Base-by-base conservation (phyloP, 2,888 invertebrate species). In the Hybos culiciformis region DNA sequence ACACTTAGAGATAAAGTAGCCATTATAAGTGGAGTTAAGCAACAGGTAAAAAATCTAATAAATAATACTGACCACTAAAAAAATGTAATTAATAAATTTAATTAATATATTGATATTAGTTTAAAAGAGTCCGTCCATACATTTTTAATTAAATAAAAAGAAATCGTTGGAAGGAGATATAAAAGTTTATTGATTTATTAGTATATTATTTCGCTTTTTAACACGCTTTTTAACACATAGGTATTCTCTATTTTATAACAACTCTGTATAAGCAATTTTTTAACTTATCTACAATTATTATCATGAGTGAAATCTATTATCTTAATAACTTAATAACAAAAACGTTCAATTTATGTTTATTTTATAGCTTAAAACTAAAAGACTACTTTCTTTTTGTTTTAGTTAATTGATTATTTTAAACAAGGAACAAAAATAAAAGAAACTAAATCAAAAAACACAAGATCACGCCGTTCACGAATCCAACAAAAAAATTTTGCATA, bases 1-100 rank as follows among this genome's bases (percentile, higher is more conserved):
- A 74, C 75, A 0, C 54, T 69, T 0, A 63, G 61, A 24, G 79
- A 80, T 47, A 78, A 78, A 54, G 66, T 64, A 32, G 62, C 62
- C 3, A 63, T 81, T 5, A 57, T 72, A 2, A 57, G 60, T 33
- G 67, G 70, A 5, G 62, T 80, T 36, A 65, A 67, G 14, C 62
- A 68, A 24, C 66, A 67, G 54, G 62, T 65, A 36, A 44, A 48
- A n/a, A n/a, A n/a, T n/a, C n/a, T n/a, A n/a, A n/a, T n/a, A n/a
- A n/a, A n/a, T n/a, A n/a, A n/a, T n/a, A n/a, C n/a, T n/a, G n/a
- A n/a, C n/a, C n/a, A n/a, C n/a, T n/a, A 21, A 31, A 32, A 14
- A 23, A 4, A n/a, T 23, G 8, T 17, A 36, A 17, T 11, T 42
- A 37, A 17, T 38, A 37, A 44, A 8, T 46, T 37, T 31, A 41